Evolutionary conservation across 2,113 vertebrate genomes (phyloP).

Genomic region (Cephalopterus ornatus): DNA sequence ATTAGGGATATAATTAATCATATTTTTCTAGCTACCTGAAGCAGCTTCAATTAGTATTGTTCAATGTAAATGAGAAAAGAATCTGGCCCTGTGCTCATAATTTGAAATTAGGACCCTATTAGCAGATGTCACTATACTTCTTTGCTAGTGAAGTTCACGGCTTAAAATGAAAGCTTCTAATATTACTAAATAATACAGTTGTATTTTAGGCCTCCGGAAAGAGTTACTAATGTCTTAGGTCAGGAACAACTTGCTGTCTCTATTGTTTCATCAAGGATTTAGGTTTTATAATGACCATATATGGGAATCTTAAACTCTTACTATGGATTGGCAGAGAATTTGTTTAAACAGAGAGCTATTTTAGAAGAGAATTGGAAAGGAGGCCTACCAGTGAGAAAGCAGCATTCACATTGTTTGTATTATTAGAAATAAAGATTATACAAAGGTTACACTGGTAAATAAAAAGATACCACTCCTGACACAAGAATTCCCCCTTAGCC

Average conservation of each 20-base stretch:
- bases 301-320: conserved; percentile 63
- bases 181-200: conserved; percentile 29
- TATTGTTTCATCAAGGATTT: conserved; percentile 63
- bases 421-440: conserved; percentile 47
- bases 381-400: conserved; percentile 46
- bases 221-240: conserved; percentile 6
- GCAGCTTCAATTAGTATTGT: neutral
- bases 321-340: conserved; percentile 67
- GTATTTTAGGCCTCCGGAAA: conserved; percentile 49
- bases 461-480: conserved; percentile 41
- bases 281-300: conserved; percentile 60
- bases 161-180: conserved; percentile 2
- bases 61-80: neutral
- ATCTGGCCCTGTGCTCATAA: neutral
- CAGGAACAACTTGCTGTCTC: conserved; percentile 53
- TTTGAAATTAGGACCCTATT: conserved; percentile 31
- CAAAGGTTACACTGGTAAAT: conserved; percentile 69
- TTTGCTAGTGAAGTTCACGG: neutral
- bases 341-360: conserved; percentile 73
- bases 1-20: neutral
- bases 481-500: neutral
- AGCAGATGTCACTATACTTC: neutral
- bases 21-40: neutral
- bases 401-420: conserved; percentile 30
- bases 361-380: conserved; percentile 68